Evolutionary conservation across 2,888 invertebrate genomes (phyloP).

Genomic region (Mystacides longicornis): DNA sequence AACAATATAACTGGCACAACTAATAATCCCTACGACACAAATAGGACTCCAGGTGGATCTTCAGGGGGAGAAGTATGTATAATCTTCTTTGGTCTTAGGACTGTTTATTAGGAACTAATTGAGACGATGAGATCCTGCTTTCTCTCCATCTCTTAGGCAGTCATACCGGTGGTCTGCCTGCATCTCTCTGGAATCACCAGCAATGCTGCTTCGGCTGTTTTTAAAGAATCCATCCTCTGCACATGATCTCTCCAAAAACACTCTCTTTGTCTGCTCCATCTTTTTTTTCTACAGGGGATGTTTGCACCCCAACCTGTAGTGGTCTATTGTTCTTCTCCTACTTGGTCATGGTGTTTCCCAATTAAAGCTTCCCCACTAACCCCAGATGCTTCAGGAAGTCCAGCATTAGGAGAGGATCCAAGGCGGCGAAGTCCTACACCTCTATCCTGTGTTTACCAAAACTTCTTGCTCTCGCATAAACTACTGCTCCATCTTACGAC

Average conservation of each 20-base stretch:
- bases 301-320: too few relatives aligned
- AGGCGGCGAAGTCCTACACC: too few relatives aligned
- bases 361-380: too few relatives aligned
- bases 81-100: too few relatives aligned
- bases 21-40: constrained; percentile 81
- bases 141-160: background rate
- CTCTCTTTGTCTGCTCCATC: background rate
- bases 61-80: constrained; percentile 79
- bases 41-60: constrained; percentile 79
- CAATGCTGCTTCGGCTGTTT: background rate
- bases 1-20: constrained; percentile 84
- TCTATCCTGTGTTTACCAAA: too few relatives aligned
- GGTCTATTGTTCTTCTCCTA: too few relatives aligned
- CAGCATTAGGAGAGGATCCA: too few relatives aligned
- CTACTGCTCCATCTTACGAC: too few relatives aligned
- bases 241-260: background rate
- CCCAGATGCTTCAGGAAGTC: too few relatives aligned
- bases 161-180: background rate
- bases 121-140: background rate
- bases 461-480: too few relatives aligned
- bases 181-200: background rate
- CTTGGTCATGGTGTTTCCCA: too few relatives aligned
- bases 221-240: background rate
- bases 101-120: too few relatives aligned
- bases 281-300: background rate